A percentile compares a stretch with the other conserved stretches of the same genome.
phyloP scores from a whole-genome alignment of 2,113 vertebrate species.

The Hippopotamus amphibius region DNA sequence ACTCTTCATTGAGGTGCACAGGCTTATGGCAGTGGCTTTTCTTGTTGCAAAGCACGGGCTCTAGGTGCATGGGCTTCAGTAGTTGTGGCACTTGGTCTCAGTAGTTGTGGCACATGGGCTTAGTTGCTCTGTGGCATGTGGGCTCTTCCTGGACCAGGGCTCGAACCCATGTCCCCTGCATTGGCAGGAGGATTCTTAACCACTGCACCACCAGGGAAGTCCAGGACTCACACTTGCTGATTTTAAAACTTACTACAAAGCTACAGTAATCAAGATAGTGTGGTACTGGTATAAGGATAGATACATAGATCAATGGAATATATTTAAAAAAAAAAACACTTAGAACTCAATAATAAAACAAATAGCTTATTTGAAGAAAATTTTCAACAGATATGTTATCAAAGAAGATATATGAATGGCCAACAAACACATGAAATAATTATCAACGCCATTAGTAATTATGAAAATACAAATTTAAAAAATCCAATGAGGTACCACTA shows the following conservation, averaged over 20 bases:
- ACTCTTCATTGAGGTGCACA: no score
- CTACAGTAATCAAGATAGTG: background rate
- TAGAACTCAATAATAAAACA: background rate
- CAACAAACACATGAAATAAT: background rate
- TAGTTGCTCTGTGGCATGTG: no score
- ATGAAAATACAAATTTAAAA: slow-evolving; percentile 25
- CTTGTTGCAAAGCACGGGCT: no score
- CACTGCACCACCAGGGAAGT: no score
- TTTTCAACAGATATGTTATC: background rate
- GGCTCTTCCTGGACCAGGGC: no score
- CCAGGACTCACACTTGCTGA: background rate
- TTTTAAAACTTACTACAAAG: slow-evolving; percentile 24
- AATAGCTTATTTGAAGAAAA: slow-evolving; percentile 14
- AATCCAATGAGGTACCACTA: background rate
- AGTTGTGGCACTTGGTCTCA: no score
- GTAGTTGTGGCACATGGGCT: no score
- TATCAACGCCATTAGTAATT: background rate
- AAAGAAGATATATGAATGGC: slow-evolving; percentile 7
- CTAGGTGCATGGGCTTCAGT: no score
- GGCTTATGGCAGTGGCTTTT: no score
- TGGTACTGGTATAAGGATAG: background rate
- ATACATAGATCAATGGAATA: background rate
- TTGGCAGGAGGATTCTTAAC: no score
- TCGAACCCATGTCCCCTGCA: no score
- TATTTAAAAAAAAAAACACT: background rate